These are phyloP conservation scores for Labeo rohita DNA, from an alignment of 2,113 vertebrate genomes.

Conservation along the genomic window DNA sequence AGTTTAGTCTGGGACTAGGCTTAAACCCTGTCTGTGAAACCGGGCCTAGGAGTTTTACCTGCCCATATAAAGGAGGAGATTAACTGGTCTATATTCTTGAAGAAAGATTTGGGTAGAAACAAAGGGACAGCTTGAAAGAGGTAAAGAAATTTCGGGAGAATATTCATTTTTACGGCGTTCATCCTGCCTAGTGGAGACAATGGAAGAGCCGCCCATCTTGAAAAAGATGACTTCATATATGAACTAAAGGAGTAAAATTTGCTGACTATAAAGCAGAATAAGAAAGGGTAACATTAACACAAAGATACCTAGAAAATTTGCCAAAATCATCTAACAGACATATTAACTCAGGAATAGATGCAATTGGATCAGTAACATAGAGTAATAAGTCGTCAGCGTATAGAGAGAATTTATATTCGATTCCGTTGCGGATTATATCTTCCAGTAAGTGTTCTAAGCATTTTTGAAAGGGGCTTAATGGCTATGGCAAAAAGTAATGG, in stretches of 20 bases:
- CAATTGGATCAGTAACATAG: slow-evolving; percentile 19
- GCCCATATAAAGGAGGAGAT: slow-evolving; percentile 11
- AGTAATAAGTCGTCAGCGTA: slow-evolving; percentile 37
- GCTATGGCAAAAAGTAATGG: slow-evolving; percentile 12
- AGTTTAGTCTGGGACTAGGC: no score
- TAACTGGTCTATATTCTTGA: slow-evolving; percentile 3
- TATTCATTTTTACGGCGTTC: no score
- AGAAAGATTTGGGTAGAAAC: neutral
- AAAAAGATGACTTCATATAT: no score
- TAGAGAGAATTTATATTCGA: slow-evolving; percentile 32
- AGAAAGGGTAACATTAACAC: no score
- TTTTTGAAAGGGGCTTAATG: slow-evolving; percentile 7
- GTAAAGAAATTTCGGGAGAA: no score
- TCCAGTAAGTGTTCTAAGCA: neutral
- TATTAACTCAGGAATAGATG: slow-evolving; percentile 17
- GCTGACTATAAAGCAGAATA: no score
- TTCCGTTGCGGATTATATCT: slow-evolving; percentile 11
- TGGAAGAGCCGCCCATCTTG: no score
- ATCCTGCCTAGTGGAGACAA: no score
- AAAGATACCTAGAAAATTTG: slow-evolving; percentile 26
- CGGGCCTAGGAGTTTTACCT: neutral
- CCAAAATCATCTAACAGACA: slow-evolving; percentile 29
- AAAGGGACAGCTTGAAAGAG: no score
- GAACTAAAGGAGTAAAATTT: no score
- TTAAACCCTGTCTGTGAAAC: no score